phyloP scores from a whole-genome alignment of 2,797 vertebrate species.

The Alosa sapidissima region DNA sequence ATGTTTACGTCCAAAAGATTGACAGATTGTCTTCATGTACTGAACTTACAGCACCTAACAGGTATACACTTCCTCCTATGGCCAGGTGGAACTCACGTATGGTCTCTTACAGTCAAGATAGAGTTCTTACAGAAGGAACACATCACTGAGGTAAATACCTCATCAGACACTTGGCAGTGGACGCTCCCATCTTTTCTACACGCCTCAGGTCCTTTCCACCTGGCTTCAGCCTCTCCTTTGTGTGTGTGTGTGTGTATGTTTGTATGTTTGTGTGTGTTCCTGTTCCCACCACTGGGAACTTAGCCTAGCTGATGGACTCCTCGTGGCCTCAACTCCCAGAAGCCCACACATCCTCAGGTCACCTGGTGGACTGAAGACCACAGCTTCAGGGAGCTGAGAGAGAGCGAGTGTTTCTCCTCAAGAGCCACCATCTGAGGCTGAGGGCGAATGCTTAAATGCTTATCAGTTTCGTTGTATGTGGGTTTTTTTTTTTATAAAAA shows the following conservation, averaged over 20 bases:
- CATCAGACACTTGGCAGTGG: background rate
- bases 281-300: background rate
- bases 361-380: background rate
- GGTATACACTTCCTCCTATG: background rate
- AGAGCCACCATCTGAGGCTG: background rate
- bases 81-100: background rate
- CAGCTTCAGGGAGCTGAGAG: background rate
- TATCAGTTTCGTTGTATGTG: background rate
- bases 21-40: background rate
- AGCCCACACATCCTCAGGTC: background rate
- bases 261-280: background rate
- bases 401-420: background rate
- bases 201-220: background rate
- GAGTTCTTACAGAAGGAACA: background rate
- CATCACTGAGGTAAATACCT: background rate
- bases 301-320: background rate
- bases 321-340: background rate
- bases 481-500: background rate
- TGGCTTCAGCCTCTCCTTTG: background rate
- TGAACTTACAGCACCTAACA: background rate
- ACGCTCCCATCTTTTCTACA: background rate
- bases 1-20: background rate
- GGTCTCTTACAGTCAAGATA: background rate
- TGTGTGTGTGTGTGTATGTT: background rate
- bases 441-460: background rate